Base-by-base conservation (phyloP, 1,140 invertebrate genomes). In the Aradophagus sp. region DNA sequence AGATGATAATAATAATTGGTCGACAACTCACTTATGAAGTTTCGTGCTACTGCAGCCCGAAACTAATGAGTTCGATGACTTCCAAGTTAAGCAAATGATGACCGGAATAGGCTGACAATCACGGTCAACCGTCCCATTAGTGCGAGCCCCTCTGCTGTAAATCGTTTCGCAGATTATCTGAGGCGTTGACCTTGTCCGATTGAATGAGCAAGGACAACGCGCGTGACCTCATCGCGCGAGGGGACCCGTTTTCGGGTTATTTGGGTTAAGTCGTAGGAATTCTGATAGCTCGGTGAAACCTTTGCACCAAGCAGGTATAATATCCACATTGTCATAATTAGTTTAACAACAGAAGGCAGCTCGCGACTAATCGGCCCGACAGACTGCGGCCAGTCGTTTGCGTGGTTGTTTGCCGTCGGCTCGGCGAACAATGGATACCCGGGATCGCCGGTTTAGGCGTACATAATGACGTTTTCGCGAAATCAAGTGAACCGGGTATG, bases 401-500 rank as follows among this genome's bases (percentile, higher is more conserved):
- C 16, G 62, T 63, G 8, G 41, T 59, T 56, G 62, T 73, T 73
- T 29, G 53, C 59, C 48, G 53, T 65, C 48, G 34, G 31, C 8
- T 45, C 50, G 58, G 41, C 47, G 58, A 23, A 63, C 47, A 17
- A 66, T 66, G 55, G 35, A 11, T 31, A 23, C 17, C 7, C 44
- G 17, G 23, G 42, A 10, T 35, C 20, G 13, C n/a, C 32, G 27
- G 23, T 35, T n/a, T n/a, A n/a, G n/a, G n/a, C n/a, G n/a, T n/a
- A n/a, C n/a, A n/a, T n/a, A n/a, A n/a, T n/a, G n/a, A n/a, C n/a
- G n/a, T n/a, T n/a, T n/a, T n/a, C 14, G 47, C n/a, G 29, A 7
- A 62, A 65, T 42, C 39, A 32, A 69, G 58, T 76, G 76, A 77
- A 75, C 78, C 79, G 76, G 79, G 79, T 75, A 66, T 74, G 38